Evolutionary conservation across 2,888 invertebrate species (phyloP).

Genomic region (Ariolimax columbianus): DNA sequence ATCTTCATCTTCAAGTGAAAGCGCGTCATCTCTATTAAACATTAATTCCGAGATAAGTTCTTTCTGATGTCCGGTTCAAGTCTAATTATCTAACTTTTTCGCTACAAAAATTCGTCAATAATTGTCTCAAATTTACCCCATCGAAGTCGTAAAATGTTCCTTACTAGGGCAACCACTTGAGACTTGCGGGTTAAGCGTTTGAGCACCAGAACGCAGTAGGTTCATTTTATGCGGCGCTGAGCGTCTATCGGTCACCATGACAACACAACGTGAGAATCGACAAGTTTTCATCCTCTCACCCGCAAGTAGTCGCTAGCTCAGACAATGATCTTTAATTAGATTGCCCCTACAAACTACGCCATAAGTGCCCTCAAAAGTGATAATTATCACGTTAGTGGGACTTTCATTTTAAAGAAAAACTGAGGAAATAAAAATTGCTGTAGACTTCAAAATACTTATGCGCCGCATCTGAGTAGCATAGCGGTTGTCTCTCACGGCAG

Average conservation of each 20-base stretch:
- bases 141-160: conserved; percentile 23
- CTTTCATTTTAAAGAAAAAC: too few relatives aligned
- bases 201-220: background rate
- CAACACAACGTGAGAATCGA: conserved; percentile 38
- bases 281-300: conserved; percentile 35
- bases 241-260: conserved; percentile 12
- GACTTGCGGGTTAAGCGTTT: background rate
- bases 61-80: background rate
- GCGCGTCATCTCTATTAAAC: background rate
- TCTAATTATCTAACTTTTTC: background rate
- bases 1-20: background rate
- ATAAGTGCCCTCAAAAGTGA: background rate
- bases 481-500: too few relatives aligned
- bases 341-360: background rate
- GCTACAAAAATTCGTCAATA: conserved; percentile 31
- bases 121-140: conserved; percentile 29
- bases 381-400: background rate
- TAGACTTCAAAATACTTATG: too few relatives aligned
- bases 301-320: background rate
- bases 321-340: background rate
- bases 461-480: too few relatives aligned
- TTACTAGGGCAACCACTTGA: conserved; percentile 23
- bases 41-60: background rate
- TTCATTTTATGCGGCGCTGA: background rate
- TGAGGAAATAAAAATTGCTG: too few relatives aligned